Base-by-base conservation (phyloP, 2,888 invertebrate species). In the Parelbella ahira region DNA sequence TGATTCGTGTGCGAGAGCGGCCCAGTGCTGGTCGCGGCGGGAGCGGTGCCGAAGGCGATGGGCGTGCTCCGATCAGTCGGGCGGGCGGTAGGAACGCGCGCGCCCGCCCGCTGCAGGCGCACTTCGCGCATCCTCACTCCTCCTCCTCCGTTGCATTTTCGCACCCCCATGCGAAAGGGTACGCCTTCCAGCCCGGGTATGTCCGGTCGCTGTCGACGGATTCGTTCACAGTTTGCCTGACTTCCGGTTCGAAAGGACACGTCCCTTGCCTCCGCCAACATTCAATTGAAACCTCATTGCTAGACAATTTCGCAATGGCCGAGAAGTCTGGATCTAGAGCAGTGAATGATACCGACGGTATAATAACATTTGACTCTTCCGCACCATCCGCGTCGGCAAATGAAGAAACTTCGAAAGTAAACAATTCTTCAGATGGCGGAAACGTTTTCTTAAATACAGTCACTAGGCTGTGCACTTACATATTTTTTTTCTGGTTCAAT, bases 81-180 rank as follows among this genome's bases (percentile, higher is more conserved):
- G 76, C 73, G 69, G 72, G 72, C 62, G 65, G 64, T 49, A 38
- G 60, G 47, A 47, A 46, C 49, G 55, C 53, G 63, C 60, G 60
- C 55, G 52, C 60, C 65, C 68, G 63, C 65, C 67, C 64, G 62
- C 54, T 47, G 50, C 49, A 41, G 46, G 33, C 58, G 47, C 50
- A 50, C 53, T 39, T 45, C 34, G 49, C 47, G 53, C 56, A 52
- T 44, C 48, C 45, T 47, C 52, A 60, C 61, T 56, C 53, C 50
- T 60, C 61, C 67, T 60, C 60, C 65, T 36, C 47, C 38, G 64
- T 65, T 63, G 64, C 68, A 64, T 54, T 44, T 54, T 50, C 60
- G 63, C 65, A 67, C 56, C 60, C 56, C 59, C 50, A 53, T 60
- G 62, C 65, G 64, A 29, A 28, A 47, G 54, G 67, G 49, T 59